Conservation (phyloP, 2,888 invertebrate species). For the Nymphalis c-album region DNA sequence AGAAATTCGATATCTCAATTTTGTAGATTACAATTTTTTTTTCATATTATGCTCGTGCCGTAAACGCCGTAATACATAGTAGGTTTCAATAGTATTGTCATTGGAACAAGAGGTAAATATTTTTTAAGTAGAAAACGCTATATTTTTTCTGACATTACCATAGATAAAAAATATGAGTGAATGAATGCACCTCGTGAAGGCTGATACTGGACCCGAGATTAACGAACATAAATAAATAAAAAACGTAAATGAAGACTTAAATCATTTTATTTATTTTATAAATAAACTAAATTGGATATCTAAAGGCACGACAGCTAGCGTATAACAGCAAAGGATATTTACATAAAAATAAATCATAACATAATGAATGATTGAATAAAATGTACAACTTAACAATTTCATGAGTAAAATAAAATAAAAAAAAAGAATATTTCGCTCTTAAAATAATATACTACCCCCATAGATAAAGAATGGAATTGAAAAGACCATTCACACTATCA, state of each 20-base stretch:
- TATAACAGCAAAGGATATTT: conserved; percentile 72
- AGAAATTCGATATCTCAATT: no score
- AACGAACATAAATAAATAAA: conserved; percentile 41
- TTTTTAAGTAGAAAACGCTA: conserved; percentile 7
- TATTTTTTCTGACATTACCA: conserved; percentile 24
- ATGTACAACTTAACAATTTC: conserved; percentile 74
- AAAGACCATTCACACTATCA: no score
- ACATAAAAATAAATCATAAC: conserved; percentile 57
- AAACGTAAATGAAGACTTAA: conserved; percentile 62
- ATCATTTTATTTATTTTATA: conserved; percentile 75
- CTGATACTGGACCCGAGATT: conserved; percentile 58
- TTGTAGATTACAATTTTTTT: neutral
- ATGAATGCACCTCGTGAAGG: conserved; percentile 37
- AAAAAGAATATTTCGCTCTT: conserved; percentile 41
- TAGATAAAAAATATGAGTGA: conserved; percentile 39
- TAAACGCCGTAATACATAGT: conserved; percentile 17
- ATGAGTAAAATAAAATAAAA: conserved; percentile 57
- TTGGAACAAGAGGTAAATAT: conserved; percentile 59
- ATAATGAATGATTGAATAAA: conserved; percentile 64
- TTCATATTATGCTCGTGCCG: neutral
- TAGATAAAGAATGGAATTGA: no score
- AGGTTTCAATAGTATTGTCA: conserved; percentile 60
- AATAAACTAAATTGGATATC: conserved; percentile 77
- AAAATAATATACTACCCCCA: conserved; percentile 22
- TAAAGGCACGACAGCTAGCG: conserved; percentile 69